Evolutionary conservation across 2,797 vertebrate genomes (phyloP), one percentile per base, ranked within the genome.

Genomic region (Miopithecus talapoin): DNA sequence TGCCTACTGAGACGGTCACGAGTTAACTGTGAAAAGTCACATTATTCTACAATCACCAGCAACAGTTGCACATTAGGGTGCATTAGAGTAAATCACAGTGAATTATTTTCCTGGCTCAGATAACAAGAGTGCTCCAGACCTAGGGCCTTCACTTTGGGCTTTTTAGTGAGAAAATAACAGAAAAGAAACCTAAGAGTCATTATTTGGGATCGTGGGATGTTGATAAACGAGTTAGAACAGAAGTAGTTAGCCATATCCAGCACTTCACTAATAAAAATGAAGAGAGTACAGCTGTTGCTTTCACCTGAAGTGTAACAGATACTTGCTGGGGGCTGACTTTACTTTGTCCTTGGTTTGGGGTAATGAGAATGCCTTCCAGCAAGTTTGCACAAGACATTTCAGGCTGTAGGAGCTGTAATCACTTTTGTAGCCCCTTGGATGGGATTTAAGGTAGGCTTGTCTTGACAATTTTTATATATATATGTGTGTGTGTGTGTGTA

Each of bases 21-120:
- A 97, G 97, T 98, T 98, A 98, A 98, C 97, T 97, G 96, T 91
- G 97, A 97, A 97, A 98, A 98, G 98, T 95, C 98, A 85, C 97
- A 95, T 97, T 97, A 93, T 90, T 94, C 89, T 96, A 94, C 91
- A 98, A 85, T 91, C 95, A 90, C 97, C 95, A 97, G 96, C 72
- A 86, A 95, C 93, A 94, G 97, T 93, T 96, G 94, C 97, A 97
- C 97, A 94, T 97, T 97, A 97, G 92, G 96, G 89, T 96, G 87
- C 96, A 97, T 98, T 98, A 98, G 97, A 96, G 93, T 85, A 95
- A 76, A 97, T 64, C 84, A 78, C 96, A 79, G 95, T 91, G 97
- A 98, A 97, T 98, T 98, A 97, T 98, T 94, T 94, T 84, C 94
- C 94, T 97, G 97, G 57, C 89, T 89, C 96, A 93, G 80, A 93